phyloP scores from a whole-genome alignment of 2,888 invertebrate genomes.

The Aspidiotus destructor region DNA sequence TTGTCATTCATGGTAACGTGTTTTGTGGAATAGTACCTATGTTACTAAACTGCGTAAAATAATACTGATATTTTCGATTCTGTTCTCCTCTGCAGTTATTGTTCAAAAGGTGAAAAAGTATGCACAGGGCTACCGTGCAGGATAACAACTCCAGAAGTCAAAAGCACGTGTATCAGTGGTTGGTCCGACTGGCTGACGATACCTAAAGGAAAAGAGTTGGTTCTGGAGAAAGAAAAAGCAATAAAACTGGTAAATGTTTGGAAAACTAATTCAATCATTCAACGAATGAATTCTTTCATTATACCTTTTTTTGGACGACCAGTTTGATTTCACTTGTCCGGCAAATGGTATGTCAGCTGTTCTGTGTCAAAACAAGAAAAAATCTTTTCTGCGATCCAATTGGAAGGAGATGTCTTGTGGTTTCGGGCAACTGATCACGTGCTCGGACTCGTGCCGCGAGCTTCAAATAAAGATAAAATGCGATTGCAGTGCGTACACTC shows the following conservation, averaged over 20 bases:
- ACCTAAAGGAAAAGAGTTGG: constrained; percentile 41
- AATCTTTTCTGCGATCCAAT: neutral
- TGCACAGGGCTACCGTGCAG: constrained; percentile 64
- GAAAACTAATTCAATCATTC: neutral
- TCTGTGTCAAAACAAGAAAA: constrained; percentile 51
- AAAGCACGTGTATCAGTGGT: constrained; percentile 35
- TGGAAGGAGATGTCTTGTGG: constrained; percentile 48
- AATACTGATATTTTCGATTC: too few species aligned
- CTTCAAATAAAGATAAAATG: constrained; percentile 75
- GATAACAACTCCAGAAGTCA: constrained; percentile 38
- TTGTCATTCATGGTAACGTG: constrained; percentile 62
- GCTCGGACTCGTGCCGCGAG: constrained; percentile 59
- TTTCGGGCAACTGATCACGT: constrained; percentile 60
- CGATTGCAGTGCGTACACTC: constrained; percentile 37
- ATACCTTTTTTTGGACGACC: neutral
- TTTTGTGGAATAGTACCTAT: too few species aligned
- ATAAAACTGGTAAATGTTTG: neutral
- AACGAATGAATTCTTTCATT: neutral
- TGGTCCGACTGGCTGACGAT: constrained; percentile 59
- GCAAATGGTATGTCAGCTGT: constrained; percentile 57
- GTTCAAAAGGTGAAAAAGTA: constrained; percentile 57
- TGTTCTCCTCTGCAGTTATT: constrained; percentile 43
- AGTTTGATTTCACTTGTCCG: constrained; percentile 44
- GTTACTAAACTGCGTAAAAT: too few species aligned
- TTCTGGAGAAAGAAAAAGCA: neutral